Percentiles rank a stretch among this genome's conserved stretches.
phyloP scores from a whole-genome alignment of 2,113 vertebrate genomes.

The Coptodon bakossiorum region DNA sequence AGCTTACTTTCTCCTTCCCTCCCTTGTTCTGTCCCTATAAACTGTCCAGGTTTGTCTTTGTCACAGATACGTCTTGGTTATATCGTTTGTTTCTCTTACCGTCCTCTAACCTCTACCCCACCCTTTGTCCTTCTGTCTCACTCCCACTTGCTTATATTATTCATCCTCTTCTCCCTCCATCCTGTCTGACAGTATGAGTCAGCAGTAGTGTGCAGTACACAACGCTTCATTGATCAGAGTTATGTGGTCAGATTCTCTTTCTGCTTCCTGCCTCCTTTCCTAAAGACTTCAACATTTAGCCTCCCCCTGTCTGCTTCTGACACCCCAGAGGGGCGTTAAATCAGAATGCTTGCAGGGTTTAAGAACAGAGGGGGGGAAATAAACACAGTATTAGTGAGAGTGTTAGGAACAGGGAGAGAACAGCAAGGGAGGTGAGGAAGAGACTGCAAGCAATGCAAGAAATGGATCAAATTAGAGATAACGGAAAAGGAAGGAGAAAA shows the following conservation, averaged over 20 bases:
- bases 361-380: background rate
- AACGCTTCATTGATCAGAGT: constrained; percentile 33
- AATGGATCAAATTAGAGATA: background rate
- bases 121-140: constrained; percentile 3
- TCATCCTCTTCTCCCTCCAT: background rate
- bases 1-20: background rate
- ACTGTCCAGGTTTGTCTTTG: background rate
- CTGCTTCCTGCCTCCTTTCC: background rate
- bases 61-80: background rate
- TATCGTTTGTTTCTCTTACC: background rate
- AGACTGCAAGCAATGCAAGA: background rate
- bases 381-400: constrained; percentile 67
- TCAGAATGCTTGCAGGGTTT: background rate
- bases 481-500: background rate
- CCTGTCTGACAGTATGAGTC: constrained; percentile 25
- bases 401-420: background rate
- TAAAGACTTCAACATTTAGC: background rate
- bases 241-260: constrained; percentile 7
- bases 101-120: background rate
- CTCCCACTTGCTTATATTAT: background rate
- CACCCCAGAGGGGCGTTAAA: background rate
- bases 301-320: background rate
- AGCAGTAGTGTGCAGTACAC: background rate
- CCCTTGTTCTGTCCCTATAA: background rate
- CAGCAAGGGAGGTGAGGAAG: background rate